Evolutionary conservation across 2,888 invertebrate species (phyloP), one percentile per base, ranked within the genome.

Genomic region (Drosophila diplacantha): DNA sequence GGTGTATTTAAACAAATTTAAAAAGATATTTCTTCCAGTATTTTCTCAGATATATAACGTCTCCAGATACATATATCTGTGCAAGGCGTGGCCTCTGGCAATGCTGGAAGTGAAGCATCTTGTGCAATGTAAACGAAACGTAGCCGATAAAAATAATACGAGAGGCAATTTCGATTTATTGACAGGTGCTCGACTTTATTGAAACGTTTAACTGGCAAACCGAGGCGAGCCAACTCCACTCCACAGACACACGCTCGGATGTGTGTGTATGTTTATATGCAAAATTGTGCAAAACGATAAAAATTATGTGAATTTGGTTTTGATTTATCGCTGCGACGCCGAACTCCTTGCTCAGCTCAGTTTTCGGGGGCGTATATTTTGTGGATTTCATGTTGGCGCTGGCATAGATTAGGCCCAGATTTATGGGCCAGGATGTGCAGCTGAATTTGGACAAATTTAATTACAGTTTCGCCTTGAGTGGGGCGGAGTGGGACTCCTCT

Each of bases 111-210:
- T 66, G 72, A 59, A 73, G 71, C 78, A 79, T 78, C 69, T 80
- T 74, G 74, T 76, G 76, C 78, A 76, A 68, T 72, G 74, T 78
- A 74, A 81, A 75, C 77, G 75, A 73, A 80, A 80, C 74, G 81
- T 65, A 73, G 69, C 72, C 79, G 81, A 80, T 79, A 81, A 81
- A 79, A 80, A 81, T 78, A 81, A 73, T 79, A 80, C 78, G 83
- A 81, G 74, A 83, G 82, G 83, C 83, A 83, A 83, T 84, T 82
- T 81, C 77, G 74, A 78, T 80, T 83, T 83, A 84, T 82, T 84
- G 83, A 82, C 84, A 84, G 82, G 84, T 83, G 82, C 82, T 83
- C 80, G 77, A 79, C 82, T 82, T 83, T 82, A 79, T 84, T 84
- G 79, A 81, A 83, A 83, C 80, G 80, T 81, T 81, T 75, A 81